Evolutionary conservation across 2,113 vertebrate genomes (phyloP), one percentile per base, ranked within the genome.

Genomic region (Coptodon bakossiorum): DNA sequence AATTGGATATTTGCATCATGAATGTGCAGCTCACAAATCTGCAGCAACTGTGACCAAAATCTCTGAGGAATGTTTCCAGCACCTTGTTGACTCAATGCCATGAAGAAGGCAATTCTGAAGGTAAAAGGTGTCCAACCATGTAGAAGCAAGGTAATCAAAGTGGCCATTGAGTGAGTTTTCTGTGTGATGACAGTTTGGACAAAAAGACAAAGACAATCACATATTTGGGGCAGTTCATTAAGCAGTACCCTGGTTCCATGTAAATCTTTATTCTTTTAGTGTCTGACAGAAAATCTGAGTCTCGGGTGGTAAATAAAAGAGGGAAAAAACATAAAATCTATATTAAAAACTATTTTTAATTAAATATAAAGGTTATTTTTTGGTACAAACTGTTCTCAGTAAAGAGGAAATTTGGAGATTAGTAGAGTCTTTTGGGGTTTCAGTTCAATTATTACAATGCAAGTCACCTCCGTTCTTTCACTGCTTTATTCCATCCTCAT

Each of bases 391-490:
- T 52, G 17, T 50, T 52, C 27, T 78, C 10, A 52, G 73, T 52
- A 34, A 17, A 78, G 1, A 31, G 7, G 10, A 76, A 50, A 48
- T 29, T 76, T n/a, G 17, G 16, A 50, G 27, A 78, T 78, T 31
- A 52, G 73, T 31, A 52, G 73, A 29, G 84, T 82, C 36, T 61
- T 7, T 82, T 52, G n/a, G 29, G 43, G 24, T 66, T 86, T 78
- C 57, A 48, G 1, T 53, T 63, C 38, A 66, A 59, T 80, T 29
- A 63, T 80, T 31, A 14, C 14, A 2, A 57, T n/a, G 31, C 16
- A 52, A 40, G 68, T 83, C 57, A 61, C 14, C 10, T 90, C 53
- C 7, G 43, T 50, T 27, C 17, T 76, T 53, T 66, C 14, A 34
- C 14, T 53, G 27, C 29, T 36, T 52, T 50, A 66, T 48, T 57